Evolutionary conservation across 2,797 vertebrate genomes (phyloP).

Genomic region (Cheirogaleus major): DNA sequence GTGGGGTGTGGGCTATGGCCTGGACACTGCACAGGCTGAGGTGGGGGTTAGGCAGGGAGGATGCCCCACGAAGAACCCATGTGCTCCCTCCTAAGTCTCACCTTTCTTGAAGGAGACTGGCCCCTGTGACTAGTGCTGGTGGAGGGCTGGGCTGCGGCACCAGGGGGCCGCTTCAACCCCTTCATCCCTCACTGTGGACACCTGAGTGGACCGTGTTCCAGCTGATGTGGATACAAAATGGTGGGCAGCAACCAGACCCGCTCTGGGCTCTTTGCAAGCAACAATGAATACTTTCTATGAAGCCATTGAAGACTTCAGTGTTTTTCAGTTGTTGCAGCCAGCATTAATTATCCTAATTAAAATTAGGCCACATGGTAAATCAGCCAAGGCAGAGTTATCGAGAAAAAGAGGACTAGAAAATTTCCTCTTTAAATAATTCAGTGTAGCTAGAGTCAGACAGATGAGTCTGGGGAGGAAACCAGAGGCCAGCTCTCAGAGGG

Average conservation of each 20-base stretch:
- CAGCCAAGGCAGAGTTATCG: background rate
- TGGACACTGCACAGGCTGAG: accelerated
- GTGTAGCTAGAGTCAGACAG: constrained; percentile 61
- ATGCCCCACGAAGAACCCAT: accelerated
- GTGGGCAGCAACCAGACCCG: background rate
- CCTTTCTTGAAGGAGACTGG: background rate
- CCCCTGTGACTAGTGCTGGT: background rate
- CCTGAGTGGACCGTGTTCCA: no score
- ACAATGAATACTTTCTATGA: background rate
- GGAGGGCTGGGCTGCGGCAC: accelerated
- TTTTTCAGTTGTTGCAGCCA: background rate
- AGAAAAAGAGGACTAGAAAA: background rate
- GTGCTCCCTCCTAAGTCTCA: background rate
- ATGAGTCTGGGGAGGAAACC: constrained; percentile 76
- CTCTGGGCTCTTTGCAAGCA: background rate
- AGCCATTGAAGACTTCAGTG: background rate
- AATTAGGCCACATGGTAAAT: background rate
- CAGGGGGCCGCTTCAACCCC: accelerated
- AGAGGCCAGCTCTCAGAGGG: constrained; percentile 60
- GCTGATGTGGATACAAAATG: background rate
- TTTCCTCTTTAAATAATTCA: background rate
- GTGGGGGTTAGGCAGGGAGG: no score
- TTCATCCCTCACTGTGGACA: background rate
- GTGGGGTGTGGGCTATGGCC: background rate
- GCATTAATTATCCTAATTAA: background rate